Evolutionary conservation across 2,888 invertebrate genomes (phyloP).

Genomic region (Salpingus planirostris): DNA sequence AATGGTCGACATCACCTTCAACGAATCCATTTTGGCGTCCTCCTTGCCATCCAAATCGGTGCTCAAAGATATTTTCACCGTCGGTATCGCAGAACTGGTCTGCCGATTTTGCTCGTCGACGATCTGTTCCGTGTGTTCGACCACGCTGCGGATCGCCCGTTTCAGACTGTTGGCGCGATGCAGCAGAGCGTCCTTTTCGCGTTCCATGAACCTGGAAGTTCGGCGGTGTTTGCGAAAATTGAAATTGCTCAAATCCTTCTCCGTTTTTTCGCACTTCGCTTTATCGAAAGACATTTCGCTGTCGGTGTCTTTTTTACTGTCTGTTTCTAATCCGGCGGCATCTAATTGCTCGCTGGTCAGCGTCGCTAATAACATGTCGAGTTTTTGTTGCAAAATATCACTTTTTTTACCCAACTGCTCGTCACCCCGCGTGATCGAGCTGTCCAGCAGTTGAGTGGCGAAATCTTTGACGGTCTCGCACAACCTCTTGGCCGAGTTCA

Average conservation of each 20-base stretch:
- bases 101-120: conserved; percentile 50
- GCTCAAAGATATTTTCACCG: conserved; percentile 34
- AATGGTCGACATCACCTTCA: conserved; percentile 41
- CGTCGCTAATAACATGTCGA: conserved; percentile 63
- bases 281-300: conserved; percentile 40
- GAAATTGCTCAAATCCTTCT: conserved; percentile 41
- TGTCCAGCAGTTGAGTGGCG: conserved; percentile 52
- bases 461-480: conserved; percentile 76
- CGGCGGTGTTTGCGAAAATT: conserved; percentile 39
- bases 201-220: conserved; percentile 42
- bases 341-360: conserved; percentile 58
- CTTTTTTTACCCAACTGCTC: conserved; percentile 59
- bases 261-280: conserved; percentile 35
- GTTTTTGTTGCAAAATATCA: conserved; percentile 64
- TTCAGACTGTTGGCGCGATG: conserved; percentile 74
- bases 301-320: conserved; percentile 35
- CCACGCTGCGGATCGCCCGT: conserved; percentile 68
- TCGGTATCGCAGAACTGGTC: conserved; percentile 26
- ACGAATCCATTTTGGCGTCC: conserved; percentile 32
- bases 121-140: conserved; percentile 69
- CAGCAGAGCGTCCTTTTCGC: conserved; percentile 50
- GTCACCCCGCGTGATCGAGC: conserved; percentile 49
- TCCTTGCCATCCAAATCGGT: conserved; percentile 30
- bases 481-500: conserved; percentile 62
- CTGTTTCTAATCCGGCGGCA: conserved; percentile 18